A percentile compares a stretch with the other conserved stretches of the same genome.
Evolutionary conservation across 2,888 invertebrate genomes (phyloP).

Genomic region (Boloria selene): DNA sequence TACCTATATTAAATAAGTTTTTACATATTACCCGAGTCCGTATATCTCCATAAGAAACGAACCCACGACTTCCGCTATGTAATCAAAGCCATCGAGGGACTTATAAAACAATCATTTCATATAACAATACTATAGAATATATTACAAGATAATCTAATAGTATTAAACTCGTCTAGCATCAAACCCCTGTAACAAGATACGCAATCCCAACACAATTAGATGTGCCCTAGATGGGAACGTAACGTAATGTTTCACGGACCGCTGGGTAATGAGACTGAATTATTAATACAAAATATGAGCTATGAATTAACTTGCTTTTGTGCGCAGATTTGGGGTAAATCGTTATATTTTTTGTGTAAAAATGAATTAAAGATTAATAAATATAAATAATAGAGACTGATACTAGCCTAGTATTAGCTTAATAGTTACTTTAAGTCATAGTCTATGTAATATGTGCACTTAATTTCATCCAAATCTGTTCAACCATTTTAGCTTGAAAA

Average conservation of each 20-base stretch:
- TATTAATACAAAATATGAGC: conserved; percentile 24
- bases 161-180: conserved; percentile 30
- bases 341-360: not conserved
- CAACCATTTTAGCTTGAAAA: too few species aligned
- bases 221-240: conserved; percentile 65
- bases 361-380: too few species aligned
- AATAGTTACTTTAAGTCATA: too few species aligned
- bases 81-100: too few species aligned
- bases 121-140: conserved; percentile 3
- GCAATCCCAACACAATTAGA: conserved; percentile 64
- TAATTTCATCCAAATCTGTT: too few species aligned
- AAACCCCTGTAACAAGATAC: conserved; percentile 62
- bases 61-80: too few species aligned
- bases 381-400: too few species aligned
- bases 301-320: not conserved
- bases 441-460: too few species aligned
- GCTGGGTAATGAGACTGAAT: conserved; percentile 41
- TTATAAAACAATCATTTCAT: conserved; percentile 1
- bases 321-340: conserved; percentile 3
- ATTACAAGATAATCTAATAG: conserved; percentile 16
- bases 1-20: too few species aligned
- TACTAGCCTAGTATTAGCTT: too few species aligned
- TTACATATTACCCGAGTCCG: too few species aligned
- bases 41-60: too few species aligned
- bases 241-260: conserved; percentile 63